Percentiles rank a stretch among this genome's conserved stretches.
Evolutionary conservation across 1,140 invertebrate genomes (phyloP).

Genomic region (Trachelipus rathkii): DNA sequence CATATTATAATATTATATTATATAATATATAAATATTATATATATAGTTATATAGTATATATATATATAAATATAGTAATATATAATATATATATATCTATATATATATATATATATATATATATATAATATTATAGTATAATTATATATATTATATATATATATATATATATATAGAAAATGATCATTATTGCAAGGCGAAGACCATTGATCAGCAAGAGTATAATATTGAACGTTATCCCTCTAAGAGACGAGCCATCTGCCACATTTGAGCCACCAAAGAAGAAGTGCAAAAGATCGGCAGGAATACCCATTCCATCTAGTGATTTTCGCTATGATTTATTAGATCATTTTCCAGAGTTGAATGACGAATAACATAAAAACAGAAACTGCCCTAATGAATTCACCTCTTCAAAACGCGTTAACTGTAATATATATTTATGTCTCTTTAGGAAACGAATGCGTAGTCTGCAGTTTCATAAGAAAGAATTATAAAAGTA

Average conservation of each 20-base stretch:
- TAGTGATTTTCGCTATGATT: background rate
- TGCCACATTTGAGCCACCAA: background rate
- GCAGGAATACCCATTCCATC: background rate
- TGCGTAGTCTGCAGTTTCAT: background rate
- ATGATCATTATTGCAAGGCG: no score
- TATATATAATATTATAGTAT: no score
- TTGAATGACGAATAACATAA: background rate
- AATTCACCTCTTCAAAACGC: background rate
- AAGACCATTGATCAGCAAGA: no score
- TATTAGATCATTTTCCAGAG: background rate
- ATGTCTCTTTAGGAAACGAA: background rate
- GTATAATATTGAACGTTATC: no score
- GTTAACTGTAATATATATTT: background rate
- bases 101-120: no score
- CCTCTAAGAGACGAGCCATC: background rate
- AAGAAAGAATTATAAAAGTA: background rate
- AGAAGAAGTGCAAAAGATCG: background rate
- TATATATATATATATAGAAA: no score
- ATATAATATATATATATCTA: no score
- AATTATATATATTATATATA: no score
- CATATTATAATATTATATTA: no score
- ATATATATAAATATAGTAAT: no score
- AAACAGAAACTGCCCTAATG: background rate
- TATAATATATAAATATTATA: no score
- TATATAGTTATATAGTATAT: no score